phyloP scores from a whole-genome alignment of 2,888 invertebrate species.

The Mythimna albipuncta region DNA sequence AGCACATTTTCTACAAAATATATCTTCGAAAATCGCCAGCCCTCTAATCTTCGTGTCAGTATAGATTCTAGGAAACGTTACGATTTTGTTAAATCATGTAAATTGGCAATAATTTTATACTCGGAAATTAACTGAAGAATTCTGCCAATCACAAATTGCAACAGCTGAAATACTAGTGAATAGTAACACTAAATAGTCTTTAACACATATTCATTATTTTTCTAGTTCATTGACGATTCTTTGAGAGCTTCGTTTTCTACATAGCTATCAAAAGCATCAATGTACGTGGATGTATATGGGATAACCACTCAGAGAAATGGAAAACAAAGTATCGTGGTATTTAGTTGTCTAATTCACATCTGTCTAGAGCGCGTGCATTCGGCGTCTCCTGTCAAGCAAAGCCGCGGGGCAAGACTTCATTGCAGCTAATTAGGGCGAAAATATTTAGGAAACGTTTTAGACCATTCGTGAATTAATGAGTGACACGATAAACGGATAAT shows the following conservation, averaged over 20 bases:
- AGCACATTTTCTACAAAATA: conserved; percentile 17
- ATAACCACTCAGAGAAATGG: conserved; percentile 31
- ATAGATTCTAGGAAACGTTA: conserved; percentile 66
- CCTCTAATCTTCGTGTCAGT: conserved; percentile 73
- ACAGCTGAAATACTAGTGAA: conserved; percentile 60
- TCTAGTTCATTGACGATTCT: conserved; percentile 49
- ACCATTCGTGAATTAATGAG: conserved; percentile 51
- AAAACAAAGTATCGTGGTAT: conserved; percentile 65
- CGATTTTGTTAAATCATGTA: conserved; percentile 72
- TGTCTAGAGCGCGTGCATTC: conserved; percentile 79
- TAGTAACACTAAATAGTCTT: conserved; percentile 10
- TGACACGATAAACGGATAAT: conserved; percentile 35
- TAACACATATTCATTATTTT: background rate
- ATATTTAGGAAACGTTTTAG: conserved; percentile 74
- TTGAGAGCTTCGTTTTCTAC: background rate
- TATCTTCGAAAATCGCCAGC: conserved; percentile 15
- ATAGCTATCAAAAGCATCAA: conserved; percentile 46
- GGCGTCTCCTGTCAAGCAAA: conserved; percentile 81
- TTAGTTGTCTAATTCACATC: conserved; percentile 77
- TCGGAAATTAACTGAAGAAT: conserved; percentile 72
- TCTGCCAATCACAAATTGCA: conserved; percentile 74
- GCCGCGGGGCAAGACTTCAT: conserved; percentile 73
- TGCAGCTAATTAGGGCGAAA: conserved; percentile 77
- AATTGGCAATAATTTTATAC: conserved; percentile 75
- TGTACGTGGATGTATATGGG: conserved; percentile 44